Evolutionary conservation across 2,113 vertebrate species (phyloP).

Genomic region (Vulpes lagopus): DNA sequence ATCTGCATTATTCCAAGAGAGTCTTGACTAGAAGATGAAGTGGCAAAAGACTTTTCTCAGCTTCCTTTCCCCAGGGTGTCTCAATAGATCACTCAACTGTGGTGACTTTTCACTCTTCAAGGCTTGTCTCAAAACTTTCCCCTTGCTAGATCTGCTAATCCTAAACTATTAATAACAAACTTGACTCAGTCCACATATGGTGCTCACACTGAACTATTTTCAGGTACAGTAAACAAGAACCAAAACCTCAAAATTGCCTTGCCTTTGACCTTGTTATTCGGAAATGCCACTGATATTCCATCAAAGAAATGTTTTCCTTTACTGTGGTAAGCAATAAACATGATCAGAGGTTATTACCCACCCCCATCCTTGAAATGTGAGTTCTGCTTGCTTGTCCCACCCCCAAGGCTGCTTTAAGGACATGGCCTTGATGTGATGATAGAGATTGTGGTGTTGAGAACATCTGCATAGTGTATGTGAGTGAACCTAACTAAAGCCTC

Average conservation of each 20-base stretch:
- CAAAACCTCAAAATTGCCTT: not conserved
- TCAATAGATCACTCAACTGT: not conserved
- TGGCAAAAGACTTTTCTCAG: not conserved
- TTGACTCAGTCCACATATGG: not conserved
- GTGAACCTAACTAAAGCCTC: not conserved
- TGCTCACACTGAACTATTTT: not conserved
- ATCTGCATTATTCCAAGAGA: not conserved
- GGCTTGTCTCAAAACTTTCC: not conserved
- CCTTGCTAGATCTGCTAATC: not conserved
- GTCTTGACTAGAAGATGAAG: not conserved
- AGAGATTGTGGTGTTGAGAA: not conserved
- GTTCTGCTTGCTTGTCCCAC: not conserved
- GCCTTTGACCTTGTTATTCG: constrained; percentile 11
- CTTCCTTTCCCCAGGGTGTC: not conserved
- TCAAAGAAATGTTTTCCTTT: not conserved
- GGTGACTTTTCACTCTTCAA: not conserved
- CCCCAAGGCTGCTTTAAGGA: not conserved
- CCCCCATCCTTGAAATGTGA: not conserved
- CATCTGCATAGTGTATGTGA: not conserved
- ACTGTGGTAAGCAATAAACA: not conserved
- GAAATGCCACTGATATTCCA: not conserved
- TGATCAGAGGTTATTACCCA: not conserved
- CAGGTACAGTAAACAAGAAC: not conserved
- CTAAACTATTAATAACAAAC: not conserved
- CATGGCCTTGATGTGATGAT: not conserved